Conservation (phyloP, 2,888 invertebrate genomes). For the Rhabditoides inermis region DNA sequence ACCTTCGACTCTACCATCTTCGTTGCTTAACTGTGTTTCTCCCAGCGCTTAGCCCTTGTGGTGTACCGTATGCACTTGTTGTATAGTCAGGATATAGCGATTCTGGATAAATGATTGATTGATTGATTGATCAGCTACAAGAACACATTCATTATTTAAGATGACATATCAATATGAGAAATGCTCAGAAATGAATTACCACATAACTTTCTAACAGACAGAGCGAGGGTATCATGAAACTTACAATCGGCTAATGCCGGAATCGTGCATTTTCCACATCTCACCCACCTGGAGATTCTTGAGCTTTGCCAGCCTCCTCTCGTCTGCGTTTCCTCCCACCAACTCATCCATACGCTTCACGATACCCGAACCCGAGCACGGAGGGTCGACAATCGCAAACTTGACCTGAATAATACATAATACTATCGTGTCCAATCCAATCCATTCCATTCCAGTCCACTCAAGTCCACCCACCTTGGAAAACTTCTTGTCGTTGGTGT, state of each 20-base stretch:
- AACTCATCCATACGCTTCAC: conserved; percentile 37
- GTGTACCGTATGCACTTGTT: too few relatives aligned
- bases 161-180: too few relatives aligned
- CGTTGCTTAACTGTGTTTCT: too few relatives aligned
- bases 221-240: too few relatives aligned
- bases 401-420: conserved; percentile 64
- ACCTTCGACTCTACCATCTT: too few relatives aligned
- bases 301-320: conserved; percentile 35
- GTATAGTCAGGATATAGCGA: too few relatives aligned
- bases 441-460: background rate
- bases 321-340: conserved; percentile 28
- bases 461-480: conserved; percentile 15
- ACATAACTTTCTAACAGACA: too few relatives aligned
- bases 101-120: too few relatives aligned
- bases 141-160: too few relatives aligned
- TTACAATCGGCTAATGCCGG: background rate
- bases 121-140: too few relatives aligned
- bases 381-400: conserved; percentile 88
- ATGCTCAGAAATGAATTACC: too few relatives aligned
- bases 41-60: too few relatives aligned
- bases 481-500: conserved; percentile 56
- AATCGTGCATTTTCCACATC: background rate
- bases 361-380: conserved; percentile 86
- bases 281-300: conserved; percentile 45
- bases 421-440: background rate